These are phyloP conservation scores for Neoarius graeffei DNA, from an alignment of 2,113 vertebrate genomes.

Conservation along the genomic window DNA sequence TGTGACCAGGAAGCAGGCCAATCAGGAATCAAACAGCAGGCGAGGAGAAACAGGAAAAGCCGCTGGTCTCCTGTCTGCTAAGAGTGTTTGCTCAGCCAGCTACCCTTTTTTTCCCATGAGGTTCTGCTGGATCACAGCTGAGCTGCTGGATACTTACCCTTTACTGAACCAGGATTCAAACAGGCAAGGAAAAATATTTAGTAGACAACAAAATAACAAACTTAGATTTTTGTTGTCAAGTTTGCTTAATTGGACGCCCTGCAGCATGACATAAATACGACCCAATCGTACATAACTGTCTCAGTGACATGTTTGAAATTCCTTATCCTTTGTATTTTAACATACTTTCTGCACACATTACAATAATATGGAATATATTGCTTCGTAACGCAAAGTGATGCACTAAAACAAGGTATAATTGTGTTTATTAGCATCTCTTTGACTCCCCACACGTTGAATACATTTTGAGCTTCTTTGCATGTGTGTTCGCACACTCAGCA, in stretches of 20 bases:
- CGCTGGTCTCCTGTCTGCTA: constrained; percentile 56
- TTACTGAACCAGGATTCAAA: constrained; percentile 3
- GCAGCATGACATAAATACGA: neutral
- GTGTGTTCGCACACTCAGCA: constrained; percentile 46
- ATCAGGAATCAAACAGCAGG: constrained; percentile 55
- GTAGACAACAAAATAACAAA: neutral
- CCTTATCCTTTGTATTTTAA: neutral
- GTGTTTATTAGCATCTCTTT: neutral
- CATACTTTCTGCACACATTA: neutral
- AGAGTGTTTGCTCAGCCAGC: constrained; percentile 59
- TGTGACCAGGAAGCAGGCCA: constrained; percentile 58
- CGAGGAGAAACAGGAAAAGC: constrained; percentile 58
- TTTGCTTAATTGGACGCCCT: neutral
- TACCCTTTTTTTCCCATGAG: constrained; percentile 59
- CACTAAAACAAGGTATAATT: neutral
- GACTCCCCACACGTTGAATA: neutral
- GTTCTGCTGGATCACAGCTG: constrained; percentile 45
- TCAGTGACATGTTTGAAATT: neutral
- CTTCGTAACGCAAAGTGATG: neutral
- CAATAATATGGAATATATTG: neutral
- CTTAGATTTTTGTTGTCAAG: neutral
- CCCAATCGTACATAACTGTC: neutral
- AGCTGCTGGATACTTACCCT: constrained; percentile 33
- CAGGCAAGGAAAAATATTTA: neutral
- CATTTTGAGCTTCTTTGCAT: constrained; percentile 29